A percentile compares a stretch with the other conserved stretches of the same genome.
phyloP scores from a whole-genome alignment of 2,797 vertebrate species.

The Manis crassicaudata region DNA sequence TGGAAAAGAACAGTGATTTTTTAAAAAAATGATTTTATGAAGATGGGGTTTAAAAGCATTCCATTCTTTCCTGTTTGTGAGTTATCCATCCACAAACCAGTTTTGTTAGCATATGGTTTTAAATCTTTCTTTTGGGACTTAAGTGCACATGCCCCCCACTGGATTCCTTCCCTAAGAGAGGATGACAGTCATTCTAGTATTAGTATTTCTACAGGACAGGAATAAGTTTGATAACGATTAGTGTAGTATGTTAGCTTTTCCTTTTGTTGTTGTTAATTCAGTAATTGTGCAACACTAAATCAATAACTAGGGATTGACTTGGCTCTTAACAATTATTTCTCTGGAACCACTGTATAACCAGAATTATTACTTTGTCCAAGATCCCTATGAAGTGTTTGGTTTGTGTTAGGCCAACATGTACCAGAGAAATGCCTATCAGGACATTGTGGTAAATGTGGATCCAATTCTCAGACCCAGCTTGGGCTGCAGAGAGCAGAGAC shows the following conservation, averaged over 20 bases:
- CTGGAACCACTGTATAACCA: not conserved
- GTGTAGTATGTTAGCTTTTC: not conserved
- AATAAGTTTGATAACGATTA: not conserved
- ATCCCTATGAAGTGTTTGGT: not conserved
- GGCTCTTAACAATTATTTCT: not conserved
- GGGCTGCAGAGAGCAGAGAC: not conserved
- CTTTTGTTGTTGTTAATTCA: not conserved
- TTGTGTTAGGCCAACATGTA: not conserved
- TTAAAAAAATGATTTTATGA: not conserved
- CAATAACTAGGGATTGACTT: not conserved
- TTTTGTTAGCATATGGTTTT: not conserved
- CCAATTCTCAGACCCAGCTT: not conserved
- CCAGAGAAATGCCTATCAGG: not conserved
- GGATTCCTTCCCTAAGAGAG: not conserved
- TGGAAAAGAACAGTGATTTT: conserved; percentile 16
- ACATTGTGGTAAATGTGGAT: no score
- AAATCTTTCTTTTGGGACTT: not conserved
- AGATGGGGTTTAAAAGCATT: conserved; percentile 46
- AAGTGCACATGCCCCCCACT: not conserved
- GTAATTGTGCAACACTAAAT: not conserved
- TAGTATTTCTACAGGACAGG: not conserved
- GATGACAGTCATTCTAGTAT: not conserved
- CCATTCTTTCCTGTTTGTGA: conserved; percentile 4
- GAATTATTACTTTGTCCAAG: not conserved
- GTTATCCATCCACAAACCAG: conserved; percentile 7